Conservation (phyloP, 2,888 invertebrate genomes). For the Campoplex nolae region DNA sequence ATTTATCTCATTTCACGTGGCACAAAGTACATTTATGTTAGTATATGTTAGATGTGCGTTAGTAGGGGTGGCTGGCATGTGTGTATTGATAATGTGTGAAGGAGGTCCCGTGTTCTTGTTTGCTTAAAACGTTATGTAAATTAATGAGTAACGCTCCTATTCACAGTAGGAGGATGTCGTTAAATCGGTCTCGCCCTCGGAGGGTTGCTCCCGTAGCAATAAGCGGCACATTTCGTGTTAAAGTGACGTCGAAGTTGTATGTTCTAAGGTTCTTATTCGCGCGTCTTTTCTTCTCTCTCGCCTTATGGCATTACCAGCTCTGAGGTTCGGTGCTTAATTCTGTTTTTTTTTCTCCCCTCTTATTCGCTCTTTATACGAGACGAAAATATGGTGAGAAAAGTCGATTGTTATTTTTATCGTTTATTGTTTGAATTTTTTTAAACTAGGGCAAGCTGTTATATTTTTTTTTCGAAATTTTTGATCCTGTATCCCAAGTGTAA, state of each 20-base stretch:
- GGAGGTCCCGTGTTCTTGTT: constrained; percentile 24
- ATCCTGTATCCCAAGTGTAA: too few relatives aligned
- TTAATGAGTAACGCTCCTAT: constrained; percentile 49
- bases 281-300: not conserved
- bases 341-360: too few relatives aligned
- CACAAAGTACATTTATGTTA: constrained; percentile 11
- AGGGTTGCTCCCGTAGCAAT: constrained; percentile 11
- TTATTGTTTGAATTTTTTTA: not conserved
- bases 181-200: constrained; percentile 40
- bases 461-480: not conserved
- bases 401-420: too few relatives aligned
- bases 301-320: constrained; percentile 6
- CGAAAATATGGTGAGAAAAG: too few relatives aligned
- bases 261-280: constrained; percentile 37
- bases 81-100: constrained; percentile 25
- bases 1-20: too few relatives aligned
- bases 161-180: constrained; percentile 7
- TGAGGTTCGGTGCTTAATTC: too few relatives aligned
- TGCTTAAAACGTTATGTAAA: constrained; percentile 63
- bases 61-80: constrained; percentile 1
- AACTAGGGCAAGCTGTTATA: not conserved
- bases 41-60: not conserved
- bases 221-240: constrained; percentile 35
- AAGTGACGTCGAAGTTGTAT: constrained; percentile 41
- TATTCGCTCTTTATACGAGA: too few relatives aligned